These are phyloP conservation scores for Nettapus auritus DNA, from an alignment of 2,113 vertebrate genomes.

Conservation along the genomic window DNA sequence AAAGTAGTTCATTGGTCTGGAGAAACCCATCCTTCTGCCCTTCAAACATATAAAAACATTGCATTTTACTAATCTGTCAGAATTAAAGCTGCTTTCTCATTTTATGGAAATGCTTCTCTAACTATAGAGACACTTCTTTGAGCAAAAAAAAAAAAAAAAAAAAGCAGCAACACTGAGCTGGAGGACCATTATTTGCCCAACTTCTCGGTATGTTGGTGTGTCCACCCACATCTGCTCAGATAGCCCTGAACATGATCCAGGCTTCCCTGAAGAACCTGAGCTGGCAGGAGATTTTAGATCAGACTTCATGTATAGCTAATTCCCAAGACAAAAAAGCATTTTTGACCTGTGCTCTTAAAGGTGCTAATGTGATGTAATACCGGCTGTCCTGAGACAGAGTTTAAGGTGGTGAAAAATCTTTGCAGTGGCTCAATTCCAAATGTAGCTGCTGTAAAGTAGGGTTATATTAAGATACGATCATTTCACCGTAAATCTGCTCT, in stretches of 20 bases:
- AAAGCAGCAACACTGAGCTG: neutral
- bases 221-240: neutral
- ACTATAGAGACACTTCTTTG: neutral
- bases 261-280: neutral
- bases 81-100: neutral
- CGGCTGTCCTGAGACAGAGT: slow-evolving; percentile 1
- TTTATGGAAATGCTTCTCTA: neutral
- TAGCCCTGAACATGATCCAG: neutral
- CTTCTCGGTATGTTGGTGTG: rapidly evolving
- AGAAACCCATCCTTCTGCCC: neutral
- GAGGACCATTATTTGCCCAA: neutral
- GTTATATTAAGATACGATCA: neutral
- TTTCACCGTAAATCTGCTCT: neutral
- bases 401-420: neutral
- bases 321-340: neutral
- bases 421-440: neutral
- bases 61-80: neutral
- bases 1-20: neutral
- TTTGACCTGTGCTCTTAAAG: slow-evolving; percentile 28
- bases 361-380: slow-evolving; percentile 57
- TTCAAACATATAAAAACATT: neutral
- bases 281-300: neutral
- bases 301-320: neutral
- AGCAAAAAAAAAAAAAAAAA: neutral
- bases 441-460: neutral